A percentile compares a stretch with the other conserved stretches of the same genome.
phyloP scores from a whole-genome alignment of 1,140 invertebrate species.

The Stegodyphus mimosarum region DNA sequence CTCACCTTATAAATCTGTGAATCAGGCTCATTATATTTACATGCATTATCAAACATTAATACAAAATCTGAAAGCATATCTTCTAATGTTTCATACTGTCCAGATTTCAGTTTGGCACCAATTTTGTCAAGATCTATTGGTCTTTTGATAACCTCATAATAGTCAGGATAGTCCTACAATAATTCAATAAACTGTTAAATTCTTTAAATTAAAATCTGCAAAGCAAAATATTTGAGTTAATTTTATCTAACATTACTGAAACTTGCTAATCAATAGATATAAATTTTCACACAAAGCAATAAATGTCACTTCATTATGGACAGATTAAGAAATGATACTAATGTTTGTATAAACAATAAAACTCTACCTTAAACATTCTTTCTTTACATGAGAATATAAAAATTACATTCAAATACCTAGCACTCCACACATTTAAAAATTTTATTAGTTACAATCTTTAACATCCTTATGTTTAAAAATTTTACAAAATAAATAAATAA shows the following conservation, averaged over 20 bases:
- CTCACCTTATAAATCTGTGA: constrained; percentile 95
- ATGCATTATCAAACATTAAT: constrained; percentile 99
- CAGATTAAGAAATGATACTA: too few relatives aligned
- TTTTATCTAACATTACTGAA: background rate
- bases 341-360: too few relatives aligned
- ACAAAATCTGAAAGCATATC: constrained; percentile 93
- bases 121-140: constrained; percentile 98
- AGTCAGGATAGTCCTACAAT: constrained; percentile 90
- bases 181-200: background rate
- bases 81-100: constrained; percentile 84
- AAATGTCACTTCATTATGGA: too few relatives aligned
- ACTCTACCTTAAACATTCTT: too few relatives aligned
- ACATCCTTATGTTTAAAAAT: too few relatives aligned
- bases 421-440: too few relatives aligned
- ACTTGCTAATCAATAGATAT: too few relatives aligned
- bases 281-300: too few relatives aligned
- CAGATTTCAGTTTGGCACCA: constrained; percentile 83
- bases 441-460: too few relatives aligned
- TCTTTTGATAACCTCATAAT: constrained; percentile 97
- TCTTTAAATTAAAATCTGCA: background rate
- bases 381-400: too few relatives aligned
- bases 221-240: background rate
- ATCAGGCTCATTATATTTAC: constrained; percentile 99
- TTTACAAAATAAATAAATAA: too few relatives aligned
- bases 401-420: too few relatives aligned